Evolutionary conservation across 2,113 vertebrate species (phyloP), one percentile per base, ranked within the genome.

Genomic region (Todiramphus saurophagus): DNA sequence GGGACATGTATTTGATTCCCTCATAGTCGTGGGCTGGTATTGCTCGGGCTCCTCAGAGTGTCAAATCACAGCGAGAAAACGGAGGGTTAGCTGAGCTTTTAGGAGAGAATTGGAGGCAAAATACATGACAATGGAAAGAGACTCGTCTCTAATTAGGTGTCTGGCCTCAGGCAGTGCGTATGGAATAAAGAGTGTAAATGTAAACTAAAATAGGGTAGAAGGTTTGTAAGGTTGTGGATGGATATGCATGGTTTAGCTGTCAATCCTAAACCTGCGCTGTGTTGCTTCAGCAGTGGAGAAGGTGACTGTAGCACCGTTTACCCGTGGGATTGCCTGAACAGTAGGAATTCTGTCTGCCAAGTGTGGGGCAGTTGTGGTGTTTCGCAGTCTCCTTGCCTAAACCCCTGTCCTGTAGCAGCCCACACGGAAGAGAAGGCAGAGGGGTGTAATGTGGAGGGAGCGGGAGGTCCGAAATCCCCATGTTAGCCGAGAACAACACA

Each of bases 211-310:
- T 13, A 21, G 46, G 53, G 75, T 9, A n/a, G 17, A 7, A 73
- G 41, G 48, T 37, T 51, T 24, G 90, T 43, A 46, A 60, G 56
- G 69, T 12, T 48, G 41, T 16, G 70, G 69, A 21, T 44, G 58
- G 51, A 2, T 63, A 14, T 0, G 13, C 28, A 20, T 3, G 21
- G 43, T 39, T 66, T 14, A 68, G 50, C 33, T 39, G 66, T 44
- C n/a, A 16, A 0, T 35, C 14, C 30, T 3, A 15, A 55, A 46
- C 5, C 30, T 18, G 35, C 6, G 0, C 31, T 5, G 20, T 4
- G n/a, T 23, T 10, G 18, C 28, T 44, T 17, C 24, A n/a, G 41
- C 24, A 17, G 41, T 4, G 18, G 4, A 46, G 20, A 21, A 17
- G 77, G 87, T 1, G 64, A 20, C 63, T 10, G 68, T 44, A 55